phyloP scores from a whole-genome alignment of 2,797 vertebrate genomes.

The Pogonophryne albipinna region DNA sequence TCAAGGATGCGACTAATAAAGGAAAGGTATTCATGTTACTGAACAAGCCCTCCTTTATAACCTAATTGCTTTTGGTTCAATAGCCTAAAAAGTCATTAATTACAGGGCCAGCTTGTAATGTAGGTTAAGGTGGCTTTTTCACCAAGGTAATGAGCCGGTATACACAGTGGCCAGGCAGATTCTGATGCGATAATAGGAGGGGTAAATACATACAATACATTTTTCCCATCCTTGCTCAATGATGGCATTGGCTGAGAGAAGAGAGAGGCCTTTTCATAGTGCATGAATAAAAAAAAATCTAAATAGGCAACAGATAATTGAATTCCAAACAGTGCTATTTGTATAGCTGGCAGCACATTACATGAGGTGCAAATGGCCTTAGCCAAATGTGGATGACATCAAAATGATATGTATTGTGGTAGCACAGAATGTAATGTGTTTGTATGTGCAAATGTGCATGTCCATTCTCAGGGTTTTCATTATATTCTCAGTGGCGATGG shows the following conservation, averaged over 20 bases:
- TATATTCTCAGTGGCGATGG: slow-evolving; percentile 62
- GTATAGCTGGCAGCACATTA: slow-evolving; percentile 76
- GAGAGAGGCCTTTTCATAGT: slow-evolving; percentile 68
- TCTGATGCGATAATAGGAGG: slow-evolving; percentile 84
- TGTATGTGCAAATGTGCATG: slow-evolving; percentile 77
- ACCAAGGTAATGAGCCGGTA: slow-evolving; percentile 83
- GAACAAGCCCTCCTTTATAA: slow-evolving; percentile 85
- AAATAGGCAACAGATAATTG: slow-evolving; percentile 76
- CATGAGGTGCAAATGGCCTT: slow-evolving; percentile 75
- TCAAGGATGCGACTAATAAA: slow-evolving; percentile 84
- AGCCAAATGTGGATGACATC: slow-evolving; percentile 76
- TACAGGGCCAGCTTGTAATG: slow-evolving; percentile 83
- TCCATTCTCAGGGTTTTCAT: slow-evolving; percentile 68
- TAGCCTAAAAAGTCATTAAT: slow-evolving; percentile 89
- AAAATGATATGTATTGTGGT: slow-evolving; percentile 75
- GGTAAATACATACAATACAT: slow-evolving; percentile 74
- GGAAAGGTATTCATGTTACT: slow-evolving; percentile 78
- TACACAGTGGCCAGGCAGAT: slow-evolving; percentile 72
- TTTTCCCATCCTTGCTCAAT: slow-evolving; percentile 73
- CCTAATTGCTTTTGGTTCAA: slow-evolving; percentile 87
- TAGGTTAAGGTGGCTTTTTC: slow-evolving; percentile 85
- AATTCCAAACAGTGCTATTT: slow-evolving; percentile 80
- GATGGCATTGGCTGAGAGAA: slow-evolving; percentile 60
- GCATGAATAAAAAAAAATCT: slow-evolving; percentile 46
- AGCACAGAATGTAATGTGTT: slow-evolving; percentile 71